These are phyloP conservation scores for Germaria angustata DNA, from an alignment of 2,888 invertebrate genomes.

Conservation along the genomic window DNA sequence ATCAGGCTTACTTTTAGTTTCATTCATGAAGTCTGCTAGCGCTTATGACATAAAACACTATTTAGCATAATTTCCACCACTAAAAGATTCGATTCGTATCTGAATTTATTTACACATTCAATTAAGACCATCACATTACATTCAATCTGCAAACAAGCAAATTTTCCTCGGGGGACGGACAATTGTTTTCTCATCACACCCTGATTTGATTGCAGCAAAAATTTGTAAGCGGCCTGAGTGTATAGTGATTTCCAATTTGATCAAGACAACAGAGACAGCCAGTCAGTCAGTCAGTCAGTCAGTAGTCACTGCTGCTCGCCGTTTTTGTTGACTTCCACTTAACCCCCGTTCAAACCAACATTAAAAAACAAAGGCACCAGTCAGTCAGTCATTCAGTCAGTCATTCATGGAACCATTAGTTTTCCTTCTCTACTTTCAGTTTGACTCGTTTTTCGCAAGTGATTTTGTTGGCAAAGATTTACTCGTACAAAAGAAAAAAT, in stretches of 20 bases:
- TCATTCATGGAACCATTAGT: constrained; percentile 68
- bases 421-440: constrained; percentile 45
- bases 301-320: constrained; percentile 14
- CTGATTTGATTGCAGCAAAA: constrained; percentile 78
- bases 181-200: constrained; percentile 80
- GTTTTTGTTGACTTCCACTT: constrained; percentile 78
- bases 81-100: constrained; percentile 61
- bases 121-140: constrained; percentile 74
- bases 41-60: not conserved
- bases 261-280: constrained; percentile 29
- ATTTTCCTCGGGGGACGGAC: constrained; percentile 77
- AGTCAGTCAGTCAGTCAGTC: constrained; percentile 8
- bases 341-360: constrained; percentile 70
- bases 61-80: constrained; percentile 66
- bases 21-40: constrained; percentile 8
- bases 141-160: constrained; percentile 72
- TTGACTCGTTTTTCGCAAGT: constrained; percentile 22
- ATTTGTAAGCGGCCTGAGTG: not conserved
- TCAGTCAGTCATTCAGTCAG: constrained; percentile 52
- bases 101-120: constrained; percentile 79
- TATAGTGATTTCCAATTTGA: constrained; percentile 50
- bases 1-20: constrained; percentile 16
- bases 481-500: constrained; percentile 36
- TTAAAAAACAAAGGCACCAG: constrained; percentile 54
- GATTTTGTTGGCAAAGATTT: constrained; percentile 35